Conservation (phyloP, 1,140 invertebrate genomes). For the Battus philenor region DNA sequence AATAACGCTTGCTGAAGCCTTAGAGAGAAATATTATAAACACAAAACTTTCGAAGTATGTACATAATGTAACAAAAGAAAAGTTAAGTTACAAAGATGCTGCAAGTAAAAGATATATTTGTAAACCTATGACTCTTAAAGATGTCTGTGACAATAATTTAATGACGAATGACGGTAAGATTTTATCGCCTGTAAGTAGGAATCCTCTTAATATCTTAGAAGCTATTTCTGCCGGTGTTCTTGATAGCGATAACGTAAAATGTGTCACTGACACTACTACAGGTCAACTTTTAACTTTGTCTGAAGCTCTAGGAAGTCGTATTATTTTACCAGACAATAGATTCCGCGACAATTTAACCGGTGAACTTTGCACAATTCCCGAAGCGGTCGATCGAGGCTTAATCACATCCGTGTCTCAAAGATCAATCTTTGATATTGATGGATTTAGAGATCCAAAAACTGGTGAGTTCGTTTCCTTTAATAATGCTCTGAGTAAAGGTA, state of each 20-base stretch:
- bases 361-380: constrained; percentile 83
- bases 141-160: constrained; percentile 87
- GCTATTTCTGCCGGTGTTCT: constrained; percentile 90
- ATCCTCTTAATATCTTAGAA: constrained; percentile 87
- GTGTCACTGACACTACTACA: constrained; percentile 86
- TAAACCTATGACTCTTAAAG: constrained; percentile 93
- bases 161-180: constrained; percentile 88
- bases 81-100: constrained; percentile 87
- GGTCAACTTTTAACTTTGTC: constrained; percentile 88
- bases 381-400: constrained; percentile 91
- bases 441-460: constrained; percentile 89
- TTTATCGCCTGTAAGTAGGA: constrained; percentile 85
- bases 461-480: constrained; percentile 92
- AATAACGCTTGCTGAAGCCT: constrained; percentile 87
- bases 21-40: constrained; percentile 86
- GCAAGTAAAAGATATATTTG: constrained; percentile 85
- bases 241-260: constrained; percentile 88
- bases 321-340: constrained; percentile 84
- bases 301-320: constrained; percentile 87
- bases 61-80: constrained; percentile 84
- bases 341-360: constrained; percentile 84
- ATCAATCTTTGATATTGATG: constrained; percentile 94
- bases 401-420: constrained; percentile 91
- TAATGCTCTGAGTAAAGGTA: constrained; percentile 86
- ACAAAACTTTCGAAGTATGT: constrained; percentile 86